These are phyloP conservation scores for Parnassius apollo DNA, from an alignment of 2,888 invertebrate species.

Conservation along the genomic window DNA sequence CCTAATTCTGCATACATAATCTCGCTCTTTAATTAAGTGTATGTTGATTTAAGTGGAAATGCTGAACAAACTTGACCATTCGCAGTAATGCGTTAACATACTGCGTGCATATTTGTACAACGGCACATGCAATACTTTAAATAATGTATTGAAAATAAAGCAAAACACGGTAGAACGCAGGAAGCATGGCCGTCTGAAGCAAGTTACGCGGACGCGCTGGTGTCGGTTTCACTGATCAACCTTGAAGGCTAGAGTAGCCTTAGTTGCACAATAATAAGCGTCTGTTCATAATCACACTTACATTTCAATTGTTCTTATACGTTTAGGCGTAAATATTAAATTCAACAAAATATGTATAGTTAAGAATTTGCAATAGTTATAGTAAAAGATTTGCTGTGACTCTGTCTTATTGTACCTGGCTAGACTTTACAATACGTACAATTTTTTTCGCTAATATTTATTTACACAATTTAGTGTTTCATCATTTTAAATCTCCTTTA, in stretches of 20 bases:
- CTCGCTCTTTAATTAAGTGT: conserved; percentile 18
- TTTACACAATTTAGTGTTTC: too few relatives aligned
- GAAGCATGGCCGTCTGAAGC: conserved; percentile 37
- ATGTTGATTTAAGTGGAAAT: conserved; percentile 16
- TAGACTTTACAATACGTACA: too few relatives aligned
- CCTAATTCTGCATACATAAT: conserved; percentile 17
- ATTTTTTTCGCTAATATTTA: too few relatives aligned
- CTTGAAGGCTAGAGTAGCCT: conserved; percentile 49
- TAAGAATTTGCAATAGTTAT: too few relatives aligned
- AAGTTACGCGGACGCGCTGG: conserved; percentile 55
- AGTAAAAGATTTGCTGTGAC: too few relatives aligned
- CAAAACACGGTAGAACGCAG: conserved; percentile 34
- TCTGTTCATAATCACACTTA: conserved; percentile 25
- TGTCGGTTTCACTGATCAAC: conserved; percentile 60
- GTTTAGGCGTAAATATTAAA: too few relatives aligned
- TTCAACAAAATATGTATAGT: too few relatives aligned
- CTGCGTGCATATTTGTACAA: conserved; percentile 19
- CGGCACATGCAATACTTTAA: conserved; percentile 19
- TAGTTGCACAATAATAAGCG: conserved; percentile 46
- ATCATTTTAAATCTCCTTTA: too few relatives aligned
- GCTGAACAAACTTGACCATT: conserved; percentile 24
- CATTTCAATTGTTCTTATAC: neutral
- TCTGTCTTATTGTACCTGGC: too few relatives aligned
- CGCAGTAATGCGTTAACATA: conserved; percentile 19
- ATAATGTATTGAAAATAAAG: conserved; percentile 21